These are phyloP conservation scores for Galleria mellonella DNA, from an alignment of 1,140 invertebrate species.

Conservation along the genomic window DNA sequence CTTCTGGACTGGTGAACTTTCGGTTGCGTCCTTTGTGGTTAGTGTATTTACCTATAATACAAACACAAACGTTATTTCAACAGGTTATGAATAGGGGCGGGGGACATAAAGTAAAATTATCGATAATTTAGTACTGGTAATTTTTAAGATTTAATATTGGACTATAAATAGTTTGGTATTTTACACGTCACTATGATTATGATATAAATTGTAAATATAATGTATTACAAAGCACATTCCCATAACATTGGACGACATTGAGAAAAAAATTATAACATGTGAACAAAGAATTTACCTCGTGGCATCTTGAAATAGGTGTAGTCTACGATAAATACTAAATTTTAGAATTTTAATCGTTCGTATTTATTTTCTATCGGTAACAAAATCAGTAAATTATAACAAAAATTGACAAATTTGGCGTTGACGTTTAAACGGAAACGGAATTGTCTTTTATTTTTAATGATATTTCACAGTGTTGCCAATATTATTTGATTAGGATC, in stretches of 20 bases:
- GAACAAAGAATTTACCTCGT: constrained; percentile 47
- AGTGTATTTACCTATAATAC: constrained; percentile 84
- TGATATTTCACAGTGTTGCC: constrained; percentile 4
- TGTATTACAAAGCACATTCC: constrained; percentile 42
- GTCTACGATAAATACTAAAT: constrained; percentile 6
- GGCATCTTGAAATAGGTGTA: constrained; percentile 40
- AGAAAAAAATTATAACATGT: constrained; percentile 20
- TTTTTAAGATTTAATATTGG: too few species aligned
- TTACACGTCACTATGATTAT: too few species aligned
- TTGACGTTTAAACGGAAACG: constrained; percentile 44
- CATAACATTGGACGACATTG: constrained; percentile 60
- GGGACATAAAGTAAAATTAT: too few species aligned
- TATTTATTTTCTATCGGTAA: too few species aligned
- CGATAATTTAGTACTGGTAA: too few species aligned
- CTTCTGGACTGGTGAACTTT: constrained; percentile 95
- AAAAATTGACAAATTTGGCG: constrained; percentile 57
- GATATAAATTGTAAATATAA: neutral
- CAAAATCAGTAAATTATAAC: too few species aligned
- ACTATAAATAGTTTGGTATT: too few species aligned
- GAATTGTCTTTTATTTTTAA: neutral
- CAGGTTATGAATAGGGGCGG: too few species aligned
- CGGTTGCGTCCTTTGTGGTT: constrained; percentile 95
- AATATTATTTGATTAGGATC: too few species aligned
- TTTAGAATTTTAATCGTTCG: neutral
- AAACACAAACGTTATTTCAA: constrained; percentile 13